Percentiles rank a stretch among this genome's conserved stretches.
phyloP scores from a whole-genome alignment of 2,888 invertebrate species.

The Neocrepidodera transversa region DNA sequence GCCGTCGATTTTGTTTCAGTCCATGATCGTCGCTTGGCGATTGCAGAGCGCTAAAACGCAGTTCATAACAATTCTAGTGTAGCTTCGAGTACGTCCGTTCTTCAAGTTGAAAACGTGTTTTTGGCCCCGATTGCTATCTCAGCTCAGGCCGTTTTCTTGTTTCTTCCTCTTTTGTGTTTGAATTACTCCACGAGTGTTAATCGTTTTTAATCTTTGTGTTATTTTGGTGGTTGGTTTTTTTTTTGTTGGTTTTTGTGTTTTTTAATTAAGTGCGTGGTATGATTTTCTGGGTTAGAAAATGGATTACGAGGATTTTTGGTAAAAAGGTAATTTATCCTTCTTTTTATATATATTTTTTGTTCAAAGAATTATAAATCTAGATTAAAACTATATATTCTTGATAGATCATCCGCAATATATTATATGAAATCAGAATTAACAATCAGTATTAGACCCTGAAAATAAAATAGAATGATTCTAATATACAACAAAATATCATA shows the following conservation, averaged over 20 bases:
- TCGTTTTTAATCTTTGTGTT: slow-evolving; percentile 32
- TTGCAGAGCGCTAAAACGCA: slow-evolving; percentile 15
- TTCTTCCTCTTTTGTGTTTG: slow-evolving; percentile 30
- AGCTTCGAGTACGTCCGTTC: slow-evolving; percentile 29
- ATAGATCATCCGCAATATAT: no score
- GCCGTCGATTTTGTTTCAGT: slow-evolving; percentile 33
- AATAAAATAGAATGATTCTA: no score
- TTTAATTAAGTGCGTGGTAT: slow-evolving; percentile 30
- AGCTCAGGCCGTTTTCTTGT: slow-evolving; percentile 25
- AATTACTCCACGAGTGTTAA: slow-evolving; percentile 33
- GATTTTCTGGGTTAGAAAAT: slow-evolving; percentile 29
- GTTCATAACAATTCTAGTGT: slow-evolving; percentile 12
- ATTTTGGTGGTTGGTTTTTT: slow-evolving; percentile 35
- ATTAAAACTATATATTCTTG: no score
- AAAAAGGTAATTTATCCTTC: no score
- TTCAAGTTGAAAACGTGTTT: slow-evolving; percentile 36
- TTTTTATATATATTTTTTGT: no score
- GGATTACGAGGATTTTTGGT: slow-evolving; percentile 38
- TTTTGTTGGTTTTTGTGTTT: slow-evolving; percentile 34
- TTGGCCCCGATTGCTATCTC: slow-evolving; percentile 33
- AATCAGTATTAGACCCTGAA: no score
- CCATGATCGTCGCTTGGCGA: slow-evolving; percentile 33
- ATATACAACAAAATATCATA: no score
- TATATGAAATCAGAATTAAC: no score
- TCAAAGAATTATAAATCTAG: no score